phyloP scores from a whole-genome alignment of 2,113 vertebrate species.

The Cebus imitator region DNA sequence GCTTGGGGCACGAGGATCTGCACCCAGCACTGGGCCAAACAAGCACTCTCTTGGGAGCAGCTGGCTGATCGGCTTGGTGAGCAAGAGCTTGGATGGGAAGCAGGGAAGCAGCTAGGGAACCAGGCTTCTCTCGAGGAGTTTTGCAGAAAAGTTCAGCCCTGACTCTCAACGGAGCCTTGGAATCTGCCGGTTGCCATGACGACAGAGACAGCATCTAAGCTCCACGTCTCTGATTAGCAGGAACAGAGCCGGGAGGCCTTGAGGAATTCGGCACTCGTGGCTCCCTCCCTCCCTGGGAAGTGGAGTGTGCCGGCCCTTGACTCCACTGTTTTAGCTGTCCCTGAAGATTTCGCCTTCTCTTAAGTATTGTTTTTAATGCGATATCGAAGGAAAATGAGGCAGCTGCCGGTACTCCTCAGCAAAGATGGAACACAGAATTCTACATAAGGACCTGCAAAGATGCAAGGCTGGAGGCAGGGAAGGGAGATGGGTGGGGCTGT shows the following conservation, averaged over 20 bases:
- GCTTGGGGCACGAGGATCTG: background rate
- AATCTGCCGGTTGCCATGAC: slow-evolving; percentile 73
- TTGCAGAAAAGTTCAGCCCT: slow-evolving; percentile 59
- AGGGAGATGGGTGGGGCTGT: background rate
- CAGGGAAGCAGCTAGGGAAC: background rate
- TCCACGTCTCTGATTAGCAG: slow-evolving; percentile 61
- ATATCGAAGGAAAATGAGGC: background rate
- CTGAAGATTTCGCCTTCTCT: slow-evolving; percentile 47
- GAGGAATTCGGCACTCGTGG: background rate
- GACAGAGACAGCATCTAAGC: slow-evolving; percentile 34
- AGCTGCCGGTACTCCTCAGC: background rate
- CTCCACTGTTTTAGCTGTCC: background rate
- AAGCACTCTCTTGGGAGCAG: background rate
- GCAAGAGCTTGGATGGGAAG: background rate
- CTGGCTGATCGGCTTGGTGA: background rate
- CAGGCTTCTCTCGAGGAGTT: slow-evolving; percentile 37
- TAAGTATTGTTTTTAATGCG: slow-evolving; percentile 7
- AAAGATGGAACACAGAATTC: background rate
- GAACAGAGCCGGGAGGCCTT: background rate
- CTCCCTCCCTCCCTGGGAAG: background rate
- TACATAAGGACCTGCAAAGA: background rate
- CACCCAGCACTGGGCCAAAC: background rate
- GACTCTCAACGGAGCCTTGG: slow-evolving; percentile 45
- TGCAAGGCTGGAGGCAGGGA: background rate
- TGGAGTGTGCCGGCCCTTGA: background rate